Percentiles rank a stretch among this genome's conserved stretches.
Conservation (phyloP, 2,888 invertebrate species). For the Acronicta leporina region DNA sequence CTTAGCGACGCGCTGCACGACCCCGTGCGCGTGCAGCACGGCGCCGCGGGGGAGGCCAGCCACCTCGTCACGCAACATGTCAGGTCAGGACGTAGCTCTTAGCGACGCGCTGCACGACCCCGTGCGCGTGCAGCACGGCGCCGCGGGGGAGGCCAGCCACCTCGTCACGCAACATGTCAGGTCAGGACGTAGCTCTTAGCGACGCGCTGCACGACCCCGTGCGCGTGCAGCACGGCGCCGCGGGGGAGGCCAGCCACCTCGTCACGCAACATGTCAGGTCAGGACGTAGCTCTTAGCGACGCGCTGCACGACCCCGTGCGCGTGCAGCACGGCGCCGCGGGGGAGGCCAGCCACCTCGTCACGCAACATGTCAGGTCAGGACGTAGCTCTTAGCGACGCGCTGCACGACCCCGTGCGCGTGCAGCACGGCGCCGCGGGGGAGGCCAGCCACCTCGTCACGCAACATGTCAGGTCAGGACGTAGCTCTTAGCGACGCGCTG, state of each 20-base stretch:
- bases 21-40: conserved; percentile 98
- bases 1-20: conserved; percentile 90
- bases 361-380: conserved; percentile 84
- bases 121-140: too few species aligned
- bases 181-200: conserved; percentile 43
- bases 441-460: not conserved
- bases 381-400: not conserved
- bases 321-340: conserved; percentile 94
- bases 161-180: conserved; percentile 97
- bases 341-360: conserved; percentile 97
- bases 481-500: too few species aligned
- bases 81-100: not conserved
- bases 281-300: not conserved
- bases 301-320: too few species aligned
- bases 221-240: conserved; percentile 93
- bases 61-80: conserved; percentile 92
- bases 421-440: too few species aligned
- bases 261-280: conserved; percentile 83
- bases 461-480: too few species aligned
- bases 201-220: too few species aligned
- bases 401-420: too few species aligned
- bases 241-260: conserved; percentile 98
- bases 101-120: too few species aligned
- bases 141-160: conserved; percentile 90
- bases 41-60: conserved; percentile 97